phyloP scores from a whole-genome alignment of 2,888 invertebrate species.

The Hypsopygia costalis region DNA sequence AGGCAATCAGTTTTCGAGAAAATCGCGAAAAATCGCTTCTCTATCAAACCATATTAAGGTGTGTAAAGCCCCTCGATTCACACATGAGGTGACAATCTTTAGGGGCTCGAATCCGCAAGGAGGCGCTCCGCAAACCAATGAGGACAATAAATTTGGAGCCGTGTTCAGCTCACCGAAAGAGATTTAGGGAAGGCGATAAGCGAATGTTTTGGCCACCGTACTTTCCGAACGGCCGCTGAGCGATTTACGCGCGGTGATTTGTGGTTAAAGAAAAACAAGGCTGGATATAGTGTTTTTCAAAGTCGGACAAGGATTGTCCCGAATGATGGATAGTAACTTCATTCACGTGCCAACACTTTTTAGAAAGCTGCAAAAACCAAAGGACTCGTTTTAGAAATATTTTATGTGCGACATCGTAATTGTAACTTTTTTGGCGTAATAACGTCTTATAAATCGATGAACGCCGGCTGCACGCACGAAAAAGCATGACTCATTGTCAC shows the following conservation, averaged over 20 bases:
- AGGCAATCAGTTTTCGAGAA: neutral
- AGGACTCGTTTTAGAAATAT: no score
- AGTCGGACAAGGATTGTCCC: no score
- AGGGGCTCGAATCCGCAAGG: conserved; percentile 20
- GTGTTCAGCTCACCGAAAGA: conserved; percentile 54
- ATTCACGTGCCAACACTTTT: no score
- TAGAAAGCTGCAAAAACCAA: no score
- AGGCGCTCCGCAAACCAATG: conserved; percentile 31
- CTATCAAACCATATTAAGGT: neutral
- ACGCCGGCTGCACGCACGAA: no score
- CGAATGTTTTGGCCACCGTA: conserved; percentile 46
- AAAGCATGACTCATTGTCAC: no score
- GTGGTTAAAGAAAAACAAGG: conserved; percentile 6
- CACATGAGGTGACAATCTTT: conserved; percentile 30
- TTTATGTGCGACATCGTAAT: no score
- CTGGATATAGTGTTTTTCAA: neutral
- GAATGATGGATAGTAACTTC: no score
- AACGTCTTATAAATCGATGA: no score
- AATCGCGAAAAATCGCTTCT: neutral
- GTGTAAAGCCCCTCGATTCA: conserved; percentile 15
- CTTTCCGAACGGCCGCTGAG: conserved; percentile 23
- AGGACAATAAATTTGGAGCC: conserved; percentile 41
- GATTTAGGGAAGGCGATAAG: conserved; percentile 60
- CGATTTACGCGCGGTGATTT: conserved; percentile 21
- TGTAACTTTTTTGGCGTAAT: no score